Conservation (phyloP, 2,113 vertebrate species). For the Pagrus major region DNA sequence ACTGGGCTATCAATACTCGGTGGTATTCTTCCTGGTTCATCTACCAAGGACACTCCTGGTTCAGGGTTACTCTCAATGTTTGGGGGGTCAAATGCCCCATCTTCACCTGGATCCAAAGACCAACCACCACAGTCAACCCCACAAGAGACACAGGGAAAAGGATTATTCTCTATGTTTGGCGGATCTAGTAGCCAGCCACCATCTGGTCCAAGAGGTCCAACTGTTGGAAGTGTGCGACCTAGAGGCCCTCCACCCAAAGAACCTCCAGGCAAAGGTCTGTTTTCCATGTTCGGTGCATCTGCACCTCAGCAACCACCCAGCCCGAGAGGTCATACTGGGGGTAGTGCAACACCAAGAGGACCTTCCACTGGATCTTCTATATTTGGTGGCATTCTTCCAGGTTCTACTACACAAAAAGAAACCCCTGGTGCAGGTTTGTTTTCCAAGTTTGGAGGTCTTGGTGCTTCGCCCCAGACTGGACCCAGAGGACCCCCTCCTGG, state of each 20-base stretch:
- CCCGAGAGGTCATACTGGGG: slow-evolving; percentile 60
- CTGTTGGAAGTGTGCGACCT: slow-evolving; percentile 59
- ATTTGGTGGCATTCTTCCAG: slow-evolving; percentile 81
- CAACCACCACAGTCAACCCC: slow-evolving; percentile 37
- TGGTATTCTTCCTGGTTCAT: slow-evolving; percentile 78
- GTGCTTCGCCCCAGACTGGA: slow-evolving; percentile 62
- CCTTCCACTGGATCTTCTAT: slow-evolving; percentile 75
- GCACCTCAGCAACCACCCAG: slow-evolving; percentile 65
- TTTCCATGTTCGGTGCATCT: slow-evolving; percentile 82
- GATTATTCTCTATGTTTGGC: slow-evolving; percentile 82
- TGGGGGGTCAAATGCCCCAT: slow-evolving; percentile 72
- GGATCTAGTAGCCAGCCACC: slow-evolving; percentile 66
- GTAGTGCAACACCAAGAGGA: slow-evolving; percentile 45
- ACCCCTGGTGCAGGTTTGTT: slow-evolving; percentile 76
- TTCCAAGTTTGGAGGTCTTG: slow-evolving; percentile 76
- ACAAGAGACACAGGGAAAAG: slow-evolving; percentile 76
- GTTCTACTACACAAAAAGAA: slow-evolving; percentile 77
- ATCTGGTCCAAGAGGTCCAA: slow-evolving; percentile 54
- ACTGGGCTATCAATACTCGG: slow-evolving; percentile 80
- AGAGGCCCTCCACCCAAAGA: slow-evolving; percentile 75
- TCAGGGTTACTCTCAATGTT: slow-evolving; percentile 83
- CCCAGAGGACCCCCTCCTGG: slow-evolving; percentile 39
- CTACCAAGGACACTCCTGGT: slow-evolving; percentile 76
- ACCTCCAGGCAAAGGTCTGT: slow-evolving; percentile 77
- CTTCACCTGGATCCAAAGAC: slow-evolving; percentile 60